phyloP scores from a whole-genome alignment of 2,113 vertebrate genomes.

The human (Homo sapiens) region GRCh38 chr15:25935001-25935500 shows the following conservation, averaged over 20 bases:
- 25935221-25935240: background rate
- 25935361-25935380: too few relatives aligned
- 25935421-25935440: too few relatives aligned
- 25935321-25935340: too few relatives aligned
- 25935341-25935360: too few relatives aligned
- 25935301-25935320: too few relatives aligned
- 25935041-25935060: background rate
- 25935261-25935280: background rate
- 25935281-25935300: too few relatives aligned
- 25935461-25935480: too few relatives aligned
- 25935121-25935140: background rate
- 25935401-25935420: too few relatives aligned
- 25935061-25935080: background rate
- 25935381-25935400: too few relatives aligned
- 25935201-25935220: background rate
- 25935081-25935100: background rate
- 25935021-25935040: background rate
- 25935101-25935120: background rate
- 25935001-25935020: background rate
- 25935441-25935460: too few relatives aligned
- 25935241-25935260: background rate
- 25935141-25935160: background rate
- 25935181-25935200: background rate
- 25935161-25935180: background rate
- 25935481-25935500: too few relatives aligned